A percentile compares a stretch with the other conserved stretches of the same genome.
Evolutionary conservation across 1,140 invertebrate species (phyloP).

Genomic region (Linepithema humile): DNA sequence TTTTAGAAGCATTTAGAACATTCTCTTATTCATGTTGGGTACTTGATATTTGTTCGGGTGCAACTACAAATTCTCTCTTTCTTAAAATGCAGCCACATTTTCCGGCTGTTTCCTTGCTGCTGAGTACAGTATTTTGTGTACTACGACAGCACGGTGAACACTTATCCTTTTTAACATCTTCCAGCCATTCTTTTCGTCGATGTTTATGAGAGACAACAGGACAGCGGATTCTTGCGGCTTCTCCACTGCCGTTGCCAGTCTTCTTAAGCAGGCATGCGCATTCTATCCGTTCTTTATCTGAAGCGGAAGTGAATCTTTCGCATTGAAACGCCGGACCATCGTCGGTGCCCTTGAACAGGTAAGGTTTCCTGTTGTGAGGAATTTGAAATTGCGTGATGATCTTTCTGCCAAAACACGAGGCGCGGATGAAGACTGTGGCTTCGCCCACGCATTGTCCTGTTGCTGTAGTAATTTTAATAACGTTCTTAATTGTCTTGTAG

Average conservation of each 20-base stretch:
- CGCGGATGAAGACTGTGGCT: constrained; percentile 85
- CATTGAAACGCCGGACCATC: constrained; percentile 77
- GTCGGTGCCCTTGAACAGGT: constrained; percentile 78
- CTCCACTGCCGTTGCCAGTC: constrained; percentile 46
- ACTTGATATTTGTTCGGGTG: background rate
- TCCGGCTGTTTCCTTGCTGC: constrained; percentile 8
- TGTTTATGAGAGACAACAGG: background rate
- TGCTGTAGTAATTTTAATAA: constrained; percentile 83
- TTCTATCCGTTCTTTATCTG: constrained; percentile 1
- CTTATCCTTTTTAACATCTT: background rate
- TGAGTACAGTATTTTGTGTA: background rate
- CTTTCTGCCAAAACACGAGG: constrained; percentile 87
- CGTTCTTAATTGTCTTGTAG: constrained; percentile 84
- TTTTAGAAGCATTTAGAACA: too few relatives aligned
- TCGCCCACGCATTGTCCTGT: constrained; percentile 83
- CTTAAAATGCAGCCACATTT: constrained; percentile 72
- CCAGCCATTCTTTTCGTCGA: background rate
- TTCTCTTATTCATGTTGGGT: background rate
- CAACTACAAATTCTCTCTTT: constrained; percentile 51
- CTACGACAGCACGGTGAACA: constrained; percentile 31
- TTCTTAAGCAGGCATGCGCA: constrained; percentile 53
- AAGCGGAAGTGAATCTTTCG: constrained; percentile 67
- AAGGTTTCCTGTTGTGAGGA: constrained; percentile 77
- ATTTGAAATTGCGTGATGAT: constrained; percentile 88
- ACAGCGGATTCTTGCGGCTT: constrained; percentile 55